A percentile compares a stretch with the other conserved stretches of the same genome.
Evolutionary conservation across 2,888 invertebrate species (phyloP).

Genomic region (Amiota communis): DNA sequence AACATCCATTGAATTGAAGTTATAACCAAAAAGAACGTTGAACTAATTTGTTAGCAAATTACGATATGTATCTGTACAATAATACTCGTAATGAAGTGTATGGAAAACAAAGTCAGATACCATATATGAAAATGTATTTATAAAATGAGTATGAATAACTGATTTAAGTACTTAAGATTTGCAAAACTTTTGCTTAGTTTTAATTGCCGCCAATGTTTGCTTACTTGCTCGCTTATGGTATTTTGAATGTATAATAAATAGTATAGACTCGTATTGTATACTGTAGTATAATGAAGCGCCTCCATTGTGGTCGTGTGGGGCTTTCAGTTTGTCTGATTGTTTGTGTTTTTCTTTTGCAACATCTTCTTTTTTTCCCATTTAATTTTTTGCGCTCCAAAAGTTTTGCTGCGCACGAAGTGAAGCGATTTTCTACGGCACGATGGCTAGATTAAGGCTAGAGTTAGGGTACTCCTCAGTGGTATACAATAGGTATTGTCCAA

Average conservation of each 20-base stretch:
- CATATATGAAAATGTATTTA: neutral
- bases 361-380: neutral
- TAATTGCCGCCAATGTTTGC: conserved; percentile 1
- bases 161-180: neutral
- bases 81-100: neutral
- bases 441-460: too few species aligned
- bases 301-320: neutral
- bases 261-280: too few species aligned
- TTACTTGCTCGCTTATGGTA: neutral
- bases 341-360: conserved; percentile 6
- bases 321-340: neutral
- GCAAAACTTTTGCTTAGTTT: neutral
- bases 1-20: too few species aligned
- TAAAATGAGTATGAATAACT: neutral
- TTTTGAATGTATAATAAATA: too few species aligned
- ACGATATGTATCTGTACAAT: neutral
- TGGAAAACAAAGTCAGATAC: neutral
- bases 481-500: neutral
- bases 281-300: too few species aligned
- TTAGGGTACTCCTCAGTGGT: too few species aligned
- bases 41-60: conserved; percentile 41
- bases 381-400: conserved; percentile 51
- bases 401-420: conserved; percentile 32
- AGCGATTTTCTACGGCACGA: neutral
- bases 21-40: conserved; percentile 53